These are phyloP conservation scores for Leucosticte australis DNA, from an alignment of 2,113 vertebrate species.

Conservation along the genomic window DNA sequence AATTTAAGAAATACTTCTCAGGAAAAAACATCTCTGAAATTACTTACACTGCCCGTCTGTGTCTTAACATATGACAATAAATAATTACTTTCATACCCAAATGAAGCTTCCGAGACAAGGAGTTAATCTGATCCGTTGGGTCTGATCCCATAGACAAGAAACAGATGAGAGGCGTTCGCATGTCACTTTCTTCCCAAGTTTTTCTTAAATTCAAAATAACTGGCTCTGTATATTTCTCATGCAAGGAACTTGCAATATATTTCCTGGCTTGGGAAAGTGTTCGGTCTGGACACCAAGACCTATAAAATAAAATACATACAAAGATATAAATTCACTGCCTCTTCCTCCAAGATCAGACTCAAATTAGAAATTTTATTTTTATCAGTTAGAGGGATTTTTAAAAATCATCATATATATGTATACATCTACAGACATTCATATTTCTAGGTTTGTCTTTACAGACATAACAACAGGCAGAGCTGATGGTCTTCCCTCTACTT, in stretches of 20 bases:
- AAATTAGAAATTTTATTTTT: not conserved
- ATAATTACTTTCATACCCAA: constrained; percentile 68
- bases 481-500: not conserved
- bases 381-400: not conserved
- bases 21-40: not conserved
- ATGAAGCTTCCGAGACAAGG: constrained; percentile 73
- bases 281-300: constrained; percentile 81
- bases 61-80: not conserved
- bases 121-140: constrained; percentile 74
- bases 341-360: not conserved
- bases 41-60: not conserved
- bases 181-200: constrained; percentile 79
- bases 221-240: constrained; percentile 77
- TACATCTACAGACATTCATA: not conserved
- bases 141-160: constrained; percentile 81
- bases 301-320: constrained; percentile 42
- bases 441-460: not conserved
- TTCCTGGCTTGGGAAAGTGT: constrained; percentile 79
- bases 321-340: not conserved
- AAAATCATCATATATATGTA: not conserved
- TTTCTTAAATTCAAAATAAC: constrained; percentile 78
- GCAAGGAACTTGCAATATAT: constrained; percentile 73
- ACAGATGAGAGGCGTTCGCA: constrained; percentile 75
- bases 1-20: not conserved
- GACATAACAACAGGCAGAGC: not conserved